Evolutionary conservation across 1,140 invertebrate genomes (phyloP), one percentile per base, ranked within the genome.

Genomic region (Battus philenor): DNA sequence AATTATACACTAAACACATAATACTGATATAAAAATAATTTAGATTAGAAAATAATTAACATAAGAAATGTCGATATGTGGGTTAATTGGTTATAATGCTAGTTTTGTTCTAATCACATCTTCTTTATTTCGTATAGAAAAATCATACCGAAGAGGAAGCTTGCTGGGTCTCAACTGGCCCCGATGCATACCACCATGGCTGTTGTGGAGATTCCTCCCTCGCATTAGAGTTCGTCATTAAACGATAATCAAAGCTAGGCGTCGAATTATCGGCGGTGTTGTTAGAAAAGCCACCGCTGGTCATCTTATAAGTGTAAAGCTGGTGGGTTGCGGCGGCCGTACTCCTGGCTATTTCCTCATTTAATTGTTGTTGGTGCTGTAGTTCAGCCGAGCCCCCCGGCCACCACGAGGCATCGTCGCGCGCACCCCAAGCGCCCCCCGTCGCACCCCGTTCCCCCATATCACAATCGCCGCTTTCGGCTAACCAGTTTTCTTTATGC

Each of bases 221-320:
- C 32, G 64, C 60, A 46, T 67, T 78, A n/a, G 76, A 59, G 51
- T 64, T 65, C 34, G 70, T 64, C 63, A 85, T 79, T 47, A 85
- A 53, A 51, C 81, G 78, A 57, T 82, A 85, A 56, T 82, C 78
- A 50, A 77, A 85, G 59, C 61, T 73, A 7, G 69, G 51, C 20
- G 72, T 70, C 4, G 76, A 56, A 27, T 57, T 79, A 44, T 80
- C 73, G 15, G 57, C 67, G 87, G 87, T 67, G 89, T 90, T 79
- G 72, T 91, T 92, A 55, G 93, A 90, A 87, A 93, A 93, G 69
- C 91, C 91, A 69, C 91, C 91, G 6, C 18, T 20, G 70, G 92
- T 91, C 92, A 94, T 93, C 88, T 94, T 94, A 86, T 94, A 94
- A 48, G 91, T 91, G 72, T 93, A 93, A 51, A 94, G 87, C 74